phyloP scores from a whole-genome alignment of 2,888 invertebrate genomes.

The Machimus atricapillus region DNA sequence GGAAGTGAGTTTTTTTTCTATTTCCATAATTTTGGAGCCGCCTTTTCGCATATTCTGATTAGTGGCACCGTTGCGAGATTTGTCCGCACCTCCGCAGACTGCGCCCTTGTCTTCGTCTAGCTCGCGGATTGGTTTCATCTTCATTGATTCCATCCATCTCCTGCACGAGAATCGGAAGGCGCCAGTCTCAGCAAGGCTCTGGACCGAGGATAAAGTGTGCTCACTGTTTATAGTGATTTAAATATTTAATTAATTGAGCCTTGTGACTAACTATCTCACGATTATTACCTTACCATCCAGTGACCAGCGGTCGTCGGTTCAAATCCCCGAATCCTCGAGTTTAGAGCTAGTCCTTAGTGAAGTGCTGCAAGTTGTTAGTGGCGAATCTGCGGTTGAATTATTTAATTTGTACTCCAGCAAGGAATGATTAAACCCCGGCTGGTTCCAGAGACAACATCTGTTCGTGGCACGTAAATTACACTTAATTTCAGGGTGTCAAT shows the following conservation, averaged over 20 bases:
- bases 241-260: slow-evolving; percentile 26
- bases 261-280: background rate
- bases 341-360: background rate
- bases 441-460: background rate
- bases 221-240: slow-evolving; percentile 17
- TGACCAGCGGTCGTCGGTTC: background rate
- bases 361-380: background rate
- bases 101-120: background rate
- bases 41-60: background rate
- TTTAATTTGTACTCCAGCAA: background rate
- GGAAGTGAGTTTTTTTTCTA: background rate
- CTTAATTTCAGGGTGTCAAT: slow-evolving; percentile 14
- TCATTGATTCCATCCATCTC: background rate
- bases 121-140: slow-evolving; percentile 6
- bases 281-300: background rate
- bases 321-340: background rate
- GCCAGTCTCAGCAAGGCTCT: background rate
- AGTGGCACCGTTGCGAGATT: background rate
- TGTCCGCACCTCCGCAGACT: background rate
- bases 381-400: background rate
- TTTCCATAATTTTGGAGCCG: background rate
- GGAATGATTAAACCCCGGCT: background rate
- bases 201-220: background rate
- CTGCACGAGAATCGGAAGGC: background rate
- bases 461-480: background rate